These are phyloP conservation scores for Glossophaga mutica DNA, from an alignment of 2,797 vertebrate genomes.

Conservation along the genomic window DNA sequence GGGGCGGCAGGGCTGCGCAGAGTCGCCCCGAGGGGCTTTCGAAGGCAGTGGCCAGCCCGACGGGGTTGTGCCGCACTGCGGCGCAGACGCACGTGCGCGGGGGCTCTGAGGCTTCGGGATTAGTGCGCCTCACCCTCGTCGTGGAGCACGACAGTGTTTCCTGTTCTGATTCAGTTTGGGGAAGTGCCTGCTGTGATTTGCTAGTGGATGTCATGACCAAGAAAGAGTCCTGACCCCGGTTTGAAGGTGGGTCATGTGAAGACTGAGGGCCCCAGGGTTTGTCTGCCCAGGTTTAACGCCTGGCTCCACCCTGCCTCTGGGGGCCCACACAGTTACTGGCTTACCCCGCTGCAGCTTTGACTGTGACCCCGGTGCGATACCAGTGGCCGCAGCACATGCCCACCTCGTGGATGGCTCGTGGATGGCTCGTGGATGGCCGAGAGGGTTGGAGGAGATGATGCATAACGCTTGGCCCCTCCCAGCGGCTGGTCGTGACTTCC, in stretches of 20 bases:
- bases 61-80: fast-evolving
- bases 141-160: neutral
- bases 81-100: fast-evolving
- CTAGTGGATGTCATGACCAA: neutral
- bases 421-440: neutral
- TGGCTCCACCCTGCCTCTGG: fast-evolving
- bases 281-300: neutral
- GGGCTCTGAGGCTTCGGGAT: neutral
- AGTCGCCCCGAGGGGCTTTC: neutral
- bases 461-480: fast-evolving
- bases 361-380: neutral
- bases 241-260: neutral
- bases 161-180: neutral
- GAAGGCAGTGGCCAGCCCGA: fast-evolving
- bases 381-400: fast-evolving
- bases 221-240: neutral
- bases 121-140: neutral
- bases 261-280: neutral
- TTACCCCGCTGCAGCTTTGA: neutral
- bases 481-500: too few species aligned
- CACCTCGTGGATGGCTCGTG: fast-evolving
- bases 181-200: neutral
- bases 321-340: neutral
- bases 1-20: neutral
- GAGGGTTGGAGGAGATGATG: fast-evolving